Percentiles rank a stretch among this genome's conserved stretches.
phyloP scores from a whole-genome alignment of 1,140 invertebrate genomes.

The Drosophila suzukii region DNA sequence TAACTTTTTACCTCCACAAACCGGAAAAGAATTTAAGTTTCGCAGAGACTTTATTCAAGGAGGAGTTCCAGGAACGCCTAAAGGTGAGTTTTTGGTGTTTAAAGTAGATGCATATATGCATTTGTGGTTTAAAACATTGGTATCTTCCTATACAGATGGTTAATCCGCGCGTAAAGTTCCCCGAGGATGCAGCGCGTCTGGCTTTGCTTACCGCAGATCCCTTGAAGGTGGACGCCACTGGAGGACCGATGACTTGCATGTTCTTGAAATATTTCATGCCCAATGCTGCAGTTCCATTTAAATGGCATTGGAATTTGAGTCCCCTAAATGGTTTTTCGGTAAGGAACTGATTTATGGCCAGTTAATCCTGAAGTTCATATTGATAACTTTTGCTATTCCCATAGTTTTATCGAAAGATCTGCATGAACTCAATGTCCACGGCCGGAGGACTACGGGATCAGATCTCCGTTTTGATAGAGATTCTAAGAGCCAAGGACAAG shows the following conservation, averaged over 20 bases:
- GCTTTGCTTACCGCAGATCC: conserved; percentile 13
- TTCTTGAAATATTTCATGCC: conserved; percentile 57
- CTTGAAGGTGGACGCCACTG: neutral
- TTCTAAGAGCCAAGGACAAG: conserved; percentile 60
- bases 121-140: too few species aligned
- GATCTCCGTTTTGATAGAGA: conserved; percentile 12
- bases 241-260: conserved; percentile 2
- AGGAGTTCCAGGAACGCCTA: conserved; percentile 21
- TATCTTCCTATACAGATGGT: conserved; percentile 27
- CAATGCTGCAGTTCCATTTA: conserved; percentile 28
- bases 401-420: conserved; percentile 43
- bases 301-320: conserved; percentile 66
- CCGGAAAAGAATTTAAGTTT: neutral
- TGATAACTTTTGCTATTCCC: neutral
- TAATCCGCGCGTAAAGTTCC: conserved; percentile 63
- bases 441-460: conserved; percentile 4
- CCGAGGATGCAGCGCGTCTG: conserved; percentile 23
- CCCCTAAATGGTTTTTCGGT: conserved; percentile 9
- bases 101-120: neutral
- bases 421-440: neutral
- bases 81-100: conserved; percentile 13
- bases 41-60: conserved; percentile 6
- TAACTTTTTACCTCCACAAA: conserved; percentile 28
- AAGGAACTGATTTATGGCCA: neutral
- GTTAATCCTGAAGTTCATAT: neutral